Conservation (phyloP, 64 coral and sea anemone genomes). For the Trachythela sp. region DNA sequence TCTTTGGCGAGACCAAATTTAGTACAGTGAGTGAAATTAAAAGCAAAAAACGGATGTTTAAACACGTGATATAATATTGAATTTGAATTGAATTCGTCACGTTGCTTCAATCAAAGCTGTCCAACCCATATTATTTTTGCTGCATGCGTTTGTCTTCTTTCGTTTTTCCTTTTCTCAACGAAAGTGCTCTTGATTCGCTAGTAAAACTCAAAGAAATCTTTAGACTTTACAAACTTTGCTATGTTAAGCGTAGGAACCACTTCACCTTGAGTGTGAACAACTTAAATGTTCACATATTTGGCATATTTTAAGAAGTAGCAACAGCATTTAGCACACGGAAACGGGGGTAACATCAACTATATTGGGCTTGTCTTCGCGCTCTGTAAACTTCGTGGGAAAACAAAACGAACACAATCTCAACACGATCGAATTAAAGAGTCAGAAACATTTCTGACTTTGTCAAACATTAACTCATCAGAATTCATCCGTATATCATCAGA, state of each 20-base stretch:
- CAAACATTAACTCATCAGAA: neutral
- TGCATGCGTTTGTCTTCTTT: too few species aligned
- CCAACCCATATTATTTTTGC: too few species aligned
- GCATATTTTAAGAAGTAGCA: neutral
- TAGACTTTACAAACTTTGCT: too few species aligned
- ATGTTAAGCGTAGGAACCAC: neutral
- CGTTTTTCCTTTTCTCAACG: neutral
- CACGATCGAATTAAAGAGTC: neutral
- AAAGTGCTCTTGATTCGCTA: neutral
- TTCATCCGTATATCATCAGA: neutral
- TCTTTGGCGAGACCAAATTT: too few species aligned
- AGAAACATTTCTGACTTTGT: neutral
- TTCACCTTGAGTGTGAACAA: neutral
- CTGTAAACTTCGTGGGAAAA: neutral
- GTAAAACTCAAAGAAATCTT: neutral
- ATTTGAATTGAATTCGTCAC: too few species aligned
- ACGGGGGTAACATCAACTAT: neutral
- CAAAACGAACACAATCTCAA: neutral
- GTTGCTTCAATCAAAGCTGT: too few species aligned
- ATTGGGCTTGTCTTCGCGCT: neutral
- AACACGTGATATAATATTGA: too few species aligned
- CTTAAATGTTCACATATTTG: neutral
- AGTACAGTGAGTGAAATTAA: too few species aligned
- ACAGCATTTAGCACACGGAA: neutral
- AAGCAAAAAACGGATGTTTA: too few species aligned